Base-by-base conservation (phyloP, 1,140 invertebrate genomes). In the Leptoteleia sp. region DNA sequence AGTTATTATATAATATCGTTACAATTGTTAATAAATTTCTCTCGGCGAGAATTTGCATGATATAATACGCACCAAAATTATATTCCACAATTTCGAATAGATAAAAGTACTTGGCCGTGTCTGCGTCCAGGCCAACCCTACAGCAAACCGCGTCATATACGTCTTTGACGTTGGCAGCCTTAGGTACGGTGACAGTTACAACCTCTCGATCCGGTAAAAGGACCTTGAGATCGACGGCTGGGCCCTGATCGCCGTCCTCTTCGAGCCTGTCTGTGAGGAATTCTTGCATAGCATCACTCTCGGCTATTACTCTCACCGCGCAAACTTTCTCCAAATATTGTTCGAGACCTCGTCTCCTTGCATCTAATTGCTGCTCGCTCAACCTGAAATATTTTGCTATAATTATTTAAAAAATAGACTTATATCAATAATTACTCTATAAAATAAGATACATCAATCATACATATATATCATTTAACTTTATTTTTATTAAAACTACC, bases 241-340 rank as follows among this genome's bases (percentile, higher is more conserved):
- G 93, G 7, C 93, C 93, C 76, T 94, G 94, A 67, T 93, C 93
- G 61, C 96, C 96, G 84, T 97, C 95, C 79, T 98, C 96, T 7
- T 89, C 88, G 0, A 89, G 47, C 29, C 94, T 92, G 83, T 98
- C 96, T 0, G 97, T 98, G 0, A 99, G 91, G 89, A 99, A 99
- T 85, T 99, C 98, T 88, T 99, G 98, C 89, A 99, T 96, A 0
- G 97, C 93, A 83, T 99, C 98, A 83, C 95, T 96, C 84, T 99
- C 98, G 0, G 98, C 98, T 80, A 99, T 99, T 0, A 99, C 98
- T 40, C 98, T 92, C 1, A 99, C 96, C 4, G 98, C 97, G 90
- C 98, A 99, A 0, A 99, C 97, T 91, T 98, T 98, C 89, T 99
- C 98, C 83, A 99, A 91, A 91, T 99, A 99, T 86, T 97, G 96